Evolutionary conservation across 2,797 vertebrate species (phyloP).

Genomic region (Oreochromis mossambicus): DNA sequence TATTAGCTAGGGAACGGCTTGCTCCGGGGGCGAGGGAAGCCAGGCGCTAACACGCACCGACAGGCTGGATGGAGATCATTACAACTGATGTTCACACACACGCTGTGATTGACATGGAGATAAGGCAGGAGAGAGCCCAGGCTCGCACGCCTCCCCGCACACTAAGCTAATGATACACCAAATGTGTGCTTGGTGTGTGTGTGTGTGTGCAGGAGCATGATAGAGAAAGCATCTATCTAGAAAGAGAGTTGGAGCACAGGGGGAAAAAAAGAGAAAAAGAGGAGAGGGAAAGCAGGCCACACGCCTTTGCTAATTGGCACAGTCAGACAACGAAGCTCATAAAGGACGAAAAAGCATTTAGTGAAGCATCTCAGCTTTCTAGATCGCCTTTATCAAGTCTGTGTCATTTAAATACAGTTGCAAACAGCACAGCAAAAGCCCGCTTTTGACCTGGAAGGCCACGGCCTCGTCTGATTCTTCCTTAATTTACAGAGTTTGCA

Average conservation of each 20-base stretch:
- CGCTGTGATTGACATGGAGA: conserved; percentile 78
- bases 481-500: conserved; percentile 52
- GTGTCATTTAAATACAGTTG: conserved; percentile 58
- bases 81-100: conserved; percentile 79
- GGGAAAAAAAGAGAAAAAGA: conserved; percentile 15
- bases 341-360: conserved; percentile 66
- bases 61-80: conserved; percentile 79
- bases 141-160: conserved; percentile 72
- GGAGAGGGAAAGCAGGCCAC: conserved; percentile 69
- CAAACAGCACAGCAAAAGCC: conserved; percentile 23
- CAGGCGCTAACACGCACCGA: conserved; percentile 73
- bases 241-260: conserved; percentile 42
- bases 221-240: conserved; percentile 52
- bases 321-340: conserved; percentile 68
- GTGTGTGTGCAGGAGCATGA: conserved; percentile 15
- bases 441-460: conserved; percentile 45
- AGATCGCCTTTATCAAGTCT: conserved; percentile 54
- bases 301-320: conserved; percentile 75
- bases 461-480: conserved; percentile 26
- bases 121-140: conserved; percentile 70
- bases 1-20: conserved; percentile 77
- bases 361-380: conserved; percentile 64
- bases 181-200: conserved; percentile 59
- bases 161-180: conserved; percentile 76
- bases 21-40: conserved; percentile 75